A percentile compares a stretch with the other conserved stretches of the same genome.
Conservation (phyloP, 2,888 invertebrate genomes). For the Prosopocoilus inquinatus region DNA sequence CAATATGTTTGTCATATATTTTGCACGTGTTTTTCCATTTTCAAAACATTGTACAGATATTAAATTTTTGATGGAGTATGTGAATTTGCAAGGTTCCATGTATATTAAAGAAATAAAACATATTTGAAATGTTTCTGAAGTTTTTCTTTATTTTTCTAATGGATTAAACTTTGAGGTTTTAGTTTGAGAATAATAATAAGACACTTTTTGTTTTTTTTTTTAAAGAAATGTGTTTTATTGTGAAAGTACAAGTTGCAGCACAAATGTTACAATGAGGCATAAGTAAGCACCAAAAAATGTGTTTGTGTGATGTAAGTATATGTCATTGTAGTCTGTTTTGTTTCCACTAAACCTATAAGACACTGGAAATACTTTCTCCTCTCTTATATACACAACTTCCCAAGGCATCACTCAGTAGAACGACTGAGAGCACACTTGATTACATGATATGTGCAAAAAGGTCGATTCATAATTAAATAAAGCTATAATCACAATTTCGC, state of each 20-base stretch:
- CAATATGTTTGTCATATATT: slow-evolving; percentile 14
- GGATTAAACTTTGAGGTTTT: too few species aligned
- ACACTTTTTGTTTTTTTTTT: neutral
- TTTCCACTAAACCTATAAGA: slow-evolving; percentile 35
- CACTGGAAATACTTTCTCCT: slow-evolving; percentile 35
- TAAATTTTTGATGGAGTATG: slow-evolving; percentile 14
- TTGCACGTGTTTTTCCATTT: slow-evolving; percentile 15
- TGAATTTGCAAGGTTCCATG: slow-evolving; percentile 12
- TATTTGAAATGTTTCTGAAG: slow-evolving; percentile 10
- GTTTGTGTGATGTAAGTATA: slow-evolving; percentile 14
- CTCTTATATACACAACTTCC: slow-evolving; percentile 37
- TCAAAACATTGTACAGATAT: slow-evolving; percentile 10
- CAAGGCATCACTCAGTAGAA: slow-evolving; percentile 49
- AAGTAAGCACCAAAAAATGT: slow-evolving; percentile 44
- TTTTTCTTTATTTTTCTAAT: too few species aligned
- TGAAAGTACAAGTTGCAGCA: slow-evolving; percentile 40
- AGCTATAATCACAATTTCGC: slow-evolving; percentile 42
- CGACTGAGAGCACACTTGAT: slow-evolving; percentile 19
- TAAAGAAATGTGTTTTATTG: slow-evolving; percentile 29
- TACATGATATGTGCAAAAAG: slow-evolving; percentile 50
- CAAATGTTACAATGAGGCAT: slow-evolving; percentile 46
- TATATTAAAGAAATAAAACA: slow-evolving; percentile 15
- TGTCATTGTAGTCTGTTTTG: slow-evolving; percentile 19
- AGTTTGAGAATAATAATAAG: too few species aligned
- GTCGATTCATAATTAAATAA: slow-evolving; percentile 43